Conservation (phyloP, 1,140 invertebrate species). For the Drosophila serrata region DNA sequence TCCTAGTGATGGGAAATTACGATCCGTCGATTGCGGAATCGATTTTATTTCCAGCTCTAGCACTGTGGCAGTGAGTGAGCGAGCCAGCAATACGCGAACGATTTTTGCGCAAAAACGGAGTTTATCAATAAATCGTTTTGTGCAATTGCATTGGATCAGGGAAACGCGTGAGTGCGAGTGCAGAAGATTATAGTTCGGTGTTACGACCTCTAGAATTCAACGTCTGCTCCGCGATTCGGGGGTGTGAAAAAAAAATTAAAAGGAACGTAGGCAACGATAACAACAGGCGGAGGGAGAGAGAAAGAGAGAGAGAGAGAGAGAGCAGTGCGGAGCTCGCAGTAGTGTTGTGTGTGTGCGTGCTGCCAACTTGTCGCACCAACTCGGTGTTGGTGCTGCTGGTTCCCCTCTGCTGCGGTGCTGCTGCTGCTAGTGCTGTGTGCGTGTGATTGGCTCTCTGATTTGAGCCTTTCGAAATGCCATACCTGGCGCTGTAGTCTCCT, state of each 20-base stretch:
- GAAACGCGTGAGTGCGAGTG: slow-evolving; percentile 13
- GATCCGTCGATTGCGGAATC: neutral
- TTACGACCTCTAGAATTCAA: neutral
- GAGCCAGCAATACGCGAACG: slow-evolving; percentile 38
- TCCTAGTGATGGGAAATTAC: neutral
- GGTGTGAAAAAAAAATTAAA: slow-evolving; percentile 35
- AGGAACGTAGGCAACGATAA: slow-evolving; percentile 52
- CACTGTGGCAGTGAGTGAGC: slow-evolving; percentile 31
- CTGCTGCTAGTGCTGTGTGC: slow-evolving; percentile 18
- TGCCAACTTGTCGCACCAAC: slow-evolving; percentile 48
- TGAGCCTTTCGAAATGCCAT: slow-evolving; percentile 17
- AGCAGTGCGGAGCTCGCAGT: slow-evolving; percentile 15
- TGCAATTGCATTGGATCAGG: slow-evolving; percentile 11
- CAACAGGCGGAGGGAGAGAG: slow-evolving; percentile 41
- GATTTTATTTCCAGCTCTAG: slow-evolving; percentile 6
- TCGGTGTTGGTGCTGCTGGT: slow-evolving; percentile 20
- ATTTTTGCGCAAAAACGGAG: slow-evolving; percentile 53
- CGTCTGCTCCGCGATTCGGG: slow-evolving; percentile 3
- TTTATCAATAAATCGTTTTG: slow-evolving; percentile 43
- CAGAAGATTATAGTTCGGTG: neutral
- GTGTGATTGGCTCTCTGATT: slow-evolving; percentile 23
- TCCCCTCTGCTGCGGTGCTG: slow-evolving; percentile 7
- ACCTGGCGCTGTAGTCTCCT: neutral
- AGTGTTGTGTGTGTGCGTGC: slow-evolving; percentile 52
- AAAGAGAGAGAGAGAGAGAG: slow-evolving; percentile 19